Percentiles rank a stretch among this genome's conserved stretches.
Conservation (phyloP, 2,888 invertebrate genomes). For the Allygus modestus region DNA sequence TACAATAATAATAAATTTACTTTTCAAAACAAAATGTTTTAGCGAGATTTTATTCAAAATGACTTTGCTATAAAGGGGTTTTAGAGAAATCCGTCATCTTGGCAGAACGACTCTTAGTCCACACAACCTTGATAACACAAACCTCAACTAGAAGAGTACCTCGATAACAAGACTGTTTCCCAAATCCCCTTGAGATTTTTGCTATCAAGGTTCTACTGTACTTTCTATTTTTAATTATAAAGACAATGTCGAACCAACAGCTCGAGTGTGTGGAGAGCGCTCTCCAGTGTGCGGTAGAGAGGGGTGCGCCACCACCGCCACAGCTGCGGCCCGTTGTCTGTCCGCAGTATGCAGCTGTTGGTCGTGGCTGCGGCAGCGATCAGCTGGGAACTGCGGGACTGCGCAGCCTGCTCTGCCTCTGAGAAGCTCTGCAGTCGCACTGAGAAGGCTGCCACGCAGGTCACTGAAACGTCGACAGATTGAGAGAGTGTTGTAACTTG, state of each 20-base stretch:
- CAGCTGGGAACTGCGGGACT: slow-evolving; percentile 82
- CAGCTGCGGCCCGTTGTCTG: slow-evolving; percentile 83
- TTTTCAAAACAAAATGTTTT: too few species aligned
- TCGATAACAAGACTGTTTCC: too few species aligned
- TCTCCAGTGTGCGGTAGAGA: slow-evolving; percentile 81
- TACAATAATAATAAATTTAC: too few species aligned
- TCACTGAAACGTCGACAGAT: slow-evolving; percentile 80
- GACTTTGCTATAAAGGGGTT: too few species aligned
- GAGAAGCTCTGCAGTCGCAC: slow-evolving; percentile 83
- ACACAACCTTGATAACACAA: too few species aligned
- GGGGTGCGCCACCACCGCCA: slow-evolving; percentile 87
- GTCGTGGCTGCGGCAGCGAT: slow-evolving; percentile 86
- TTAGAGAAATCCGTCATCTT: too few species aligned
- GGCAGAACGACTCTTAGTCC: too few species aligned
- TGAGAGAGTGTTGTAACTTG: slow-evolving; percentile 10
- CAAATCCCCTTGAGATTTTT: too few species aligned
- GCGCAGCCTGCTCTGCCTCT: slow-evolving; percentile 77
- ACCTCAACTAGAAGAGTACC: too few species aligned
- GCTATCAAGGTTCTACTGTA: too few species aligned
- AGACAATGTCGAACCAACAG: slow-evolving; percentile 66
- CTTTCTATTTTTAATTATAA: too few species aligned
- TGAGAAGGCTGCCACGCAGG: slow-evolving; percentile 85
- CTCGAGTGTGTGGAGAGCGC: slow-evolving; percentile 86
- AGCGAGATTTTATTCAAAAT: too few species aligned
- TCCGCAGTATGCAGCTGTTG: slow-evolving; percentile 83